Base-by-base conservation (phyloP, 2,888 invertebrate genomes). In the Glyphotaelius pellucidus region DNA sequence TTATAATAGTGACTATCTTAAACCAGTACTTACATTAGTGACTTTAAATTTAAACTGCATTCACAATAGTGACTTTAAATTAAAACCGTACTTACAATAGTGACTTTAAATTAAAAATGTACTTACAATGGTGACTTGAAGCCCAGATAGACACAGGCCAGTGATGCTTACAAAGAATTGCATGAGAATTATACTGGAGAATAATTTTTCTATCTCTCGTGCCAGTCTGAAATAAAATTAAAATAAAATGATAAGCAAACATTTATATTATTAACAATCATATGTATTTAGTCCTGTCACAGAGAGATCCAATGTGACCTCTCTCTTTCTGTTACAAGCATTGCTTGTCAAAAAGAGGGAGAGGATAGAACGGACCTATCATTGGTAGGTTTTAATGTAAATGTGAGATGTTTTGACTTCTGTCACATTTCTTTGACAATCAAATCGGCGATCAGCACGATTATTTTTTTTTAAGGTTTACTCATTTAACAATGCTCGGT, bases 151-250 rank as follows among this genome's bases (percentile, higher is more conserved):
- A 31, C 92, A 92, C 3, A 86, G 30, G 14, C 90, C 90, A 47
- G 42, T 86, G 80, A 92, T 92, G 32, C 92, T 92, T 12, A 90
- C 81, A 80, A 92, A 85, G 87, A 90, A 92, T 32, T 92, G 92
- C 12, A 92, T 92, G 15, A 92, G 80, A 90, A 92, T 87, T n/a
- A 86, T 81, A 67, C 87, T 90, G 15, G 92, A 92, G 30, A 92
- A 92, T 3, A 92, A n/a, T 35, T 87, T 81, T n/a, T 92, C 92
- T 19, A 90, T 87, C 32, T 90, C 83, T n/a, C 83, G 32, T 47
- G 90, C 86, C 19, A 92, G 32, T 86, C 92, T 92, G 90, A 80
- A 92, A 92, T 38, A 1, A 25, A 30, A 90, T 42, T 25, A 84
- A 42, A 35, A 30, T 83, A 35, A 80, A 31, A 80, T 32, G 14